These are phyloP conservation scores for Garra rufa DNA, from an alignment of 2,113 vertebrate genomes.

Conservation along the genomic window DNA sequence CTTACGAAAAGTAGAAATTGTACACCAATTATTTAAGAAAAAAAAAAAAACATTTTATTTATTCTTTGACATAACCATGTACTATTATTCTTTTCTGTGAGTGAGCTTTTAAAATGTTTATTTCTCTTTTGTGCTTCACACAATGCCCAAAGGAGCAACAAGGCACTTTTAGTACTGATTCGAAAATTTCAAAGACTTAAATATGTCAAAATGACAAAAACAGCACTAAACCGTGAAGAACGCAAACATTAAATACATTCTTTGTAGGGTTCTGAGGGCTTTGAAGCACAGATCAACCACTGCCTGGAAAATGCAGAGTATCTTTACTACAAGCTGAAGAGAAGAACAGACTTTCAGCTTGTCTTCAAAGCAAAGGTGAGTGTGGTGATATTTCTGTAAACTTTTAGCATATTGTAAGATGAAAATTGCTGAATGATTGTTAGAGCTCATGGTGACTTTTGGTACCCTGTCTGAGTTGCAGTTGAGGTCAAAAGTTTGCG, in stretches of 20 bases:
- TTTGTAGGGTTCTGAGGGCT: conserved; percentile 70
- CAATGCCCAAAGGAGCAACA: not conserved
- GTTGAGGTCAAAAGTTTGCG: too few relatives aligned
- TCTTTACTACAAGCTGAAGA: conserved; percentile 72
- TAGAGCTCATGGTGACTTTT: not conserved
- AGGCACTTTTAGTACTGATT: too few relatives aligned
- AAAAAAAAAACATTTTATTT: not conserved
- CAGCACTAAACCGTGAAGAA: not conserved
- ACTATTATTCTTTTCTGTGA: not conserved
- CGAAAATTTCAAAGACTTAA: not conserved
- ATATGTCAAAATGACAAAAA: not conserved
- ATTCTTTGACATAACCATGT: not conserved
- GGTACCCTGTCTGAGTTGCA: too few relatives aligned
- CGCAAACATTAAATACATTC: not conserved
- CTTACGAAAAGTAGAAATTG: not conserved
- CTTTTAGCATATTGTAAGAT: not conserved
- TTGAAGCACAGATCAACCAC: conserved; percentile 73
- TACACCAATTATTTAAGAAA: not conserved
- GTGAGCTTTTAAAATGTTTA: not conserved
- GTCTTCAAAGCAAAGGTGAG: conserved; percentile 71
- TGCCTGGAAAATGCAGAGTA: conserved; percentile 77
- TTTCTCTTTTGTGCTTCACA: not conserved
- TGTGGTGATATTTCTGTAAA: not conserved
- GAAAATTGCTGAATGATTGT: not conserved
- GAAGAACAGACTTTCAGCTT: conserved; percentile 74